Evolutionary conservation across 2,888 invertebrate genomes (phyloP), one percentile per base, ranked within the genome.

Genomic region (Dyspetes luteomarginatus): DNA sequence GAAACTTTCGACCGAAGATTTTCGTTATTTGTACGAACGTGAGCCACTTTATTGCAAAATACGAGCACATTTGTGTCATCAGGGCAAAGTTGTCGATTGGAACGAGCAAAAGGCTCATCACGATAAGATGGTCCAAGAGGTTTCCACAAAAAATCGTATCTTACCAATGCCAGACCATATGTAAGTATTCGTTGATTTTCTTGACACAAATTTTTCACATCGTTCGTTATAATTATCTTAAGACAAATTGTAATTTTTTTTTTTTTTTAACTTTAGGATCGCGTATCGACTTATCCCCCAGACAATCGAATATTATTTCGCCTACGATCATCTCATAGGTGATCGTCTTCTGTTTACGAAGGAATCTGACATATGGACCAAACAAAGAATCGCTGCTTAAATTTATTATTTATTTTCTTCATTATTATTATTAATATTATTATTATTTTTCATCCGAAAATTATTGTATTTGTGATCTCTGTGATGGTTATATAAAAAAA

Each of bases 251-350:
- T 52, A 22, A 24, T 22, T 22, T 24, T 3, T 52, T 19, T 12
- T 4, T 17, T 5, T 56, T 67, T 50, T 85, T 68, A 73, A 62
- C 92, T 92, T 41, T 87, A 93, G 93, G 41, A 89, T 92, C 24
- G 93, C 90, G 5, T 93, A 92, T 86, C 92, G 93, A 87, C 84
- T 94, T 45, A 74, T 87, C 3, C 93, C 93, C 0, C 86, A 86
- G 0, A 88, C 87, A 72, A 90, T 93, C 83, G 93, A 93, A 80
- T 94, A 93, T 85, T 93, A 93, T 83, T 92, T 89, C 64, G 89
- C 92, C 0, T 82, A 87, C 52, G 91, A 92, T 65, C 85, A 90
- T 28, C 85, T 88, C 9, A 93, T 93, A 82, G 93, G 90, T 0
- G 93, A 93, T 85, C 88, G 93, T 81, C 85, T 93, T 1, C 79